Conservation (phyloP, 2,888 invertebrate species). For the Eulithis testata region DNA sequence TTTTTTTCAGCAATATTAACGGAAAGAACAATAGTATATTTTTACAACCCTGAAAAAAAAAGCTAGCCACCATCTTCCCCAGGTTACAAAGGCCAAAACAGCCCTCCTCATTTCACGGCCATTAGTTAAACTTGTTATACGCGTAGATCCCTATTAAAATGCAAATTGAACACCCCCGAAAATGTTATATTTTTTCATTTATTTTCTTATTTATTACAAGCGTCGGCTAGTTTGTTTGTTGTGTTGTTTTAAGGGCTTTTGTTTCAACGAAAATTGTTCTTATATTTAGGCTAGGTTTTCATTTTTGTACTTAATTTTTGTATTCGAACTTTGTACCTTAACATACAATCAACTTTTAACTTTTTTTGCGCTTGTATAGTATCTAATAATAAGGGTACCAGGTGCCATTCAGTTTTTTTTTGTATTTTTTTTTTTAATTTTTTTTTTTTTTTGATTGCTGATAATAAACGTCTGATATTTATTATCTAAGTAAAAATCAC, state of each 20-base stretch:
- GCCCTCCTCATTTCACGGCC: constrained; percentile 75
- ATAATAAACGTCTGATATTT: too few species aligned
- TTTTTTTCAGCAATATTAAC: too few species aligned
- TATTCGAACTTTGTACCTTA: too few species aligned
- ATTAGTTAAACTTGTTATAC: constrained; percentile 83
- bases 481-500: too few species aligned
- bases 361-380: too few species aligned
- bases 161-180: constrained; percentile 79
- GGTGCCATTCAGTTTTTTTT: too few species aligned
- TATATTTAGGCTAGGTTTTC: too few species aligned
- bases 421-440: too few species aligned
- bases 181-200: constrained; percentile 73
- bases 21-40: neutral
- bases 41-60: constrained; percentile 6
- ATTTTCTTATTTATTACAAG: constrained; percentile 53
- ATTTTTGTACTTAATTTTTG: too few species aligned
- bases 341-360: too few species aligned
- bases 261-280: constrained; percentile 3
- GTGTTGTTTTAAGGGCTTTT: constrained; percentile 9
- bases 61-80: constrained; percentile 15
- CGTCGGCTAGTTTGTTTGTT: constrained; percentile 28
- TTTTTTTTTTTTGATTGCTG: too few species aligned
- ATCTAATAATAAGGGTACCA: too few species aligned
- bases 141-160: constrained; percentile 82
- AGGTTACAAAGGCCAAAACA: constrained; percentile 40